A percentile compares a stretch with the other conserved stretches of the same genome.
These are phyloP conservation scores for Strix aluco DNA, from an alignment of 2,113 vertebrate genomes.

Conservation along the genomic window DNA sequence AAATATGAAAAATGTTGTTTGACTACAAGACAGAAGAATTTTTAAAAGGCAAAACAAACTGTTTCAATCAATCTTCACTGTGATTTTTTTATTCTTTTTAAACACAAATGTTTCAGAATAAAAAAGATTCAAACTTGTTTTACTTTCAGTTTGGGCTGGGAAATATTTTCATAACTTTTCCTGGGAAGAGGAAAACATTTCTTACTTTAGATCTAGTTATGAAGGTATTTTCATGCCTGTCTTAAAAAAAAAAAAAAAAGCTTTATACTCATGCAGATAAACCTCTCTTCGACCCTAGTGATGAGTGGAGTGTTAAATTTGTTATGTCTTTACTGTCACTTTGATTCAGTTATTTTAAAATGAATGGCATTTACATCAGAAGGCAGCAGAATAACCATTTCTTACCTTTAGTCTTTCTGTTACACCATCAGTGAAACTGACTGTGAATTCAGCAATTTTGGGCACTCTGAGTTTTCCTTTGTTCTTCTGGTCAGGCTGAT, in stretches of 20 bases:
- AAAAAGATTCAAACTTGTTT: background rate
- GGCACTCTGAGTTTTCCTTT: slow-evolving; percentile 93
- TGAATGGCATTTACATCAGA: slow-evolving; percentile 5
- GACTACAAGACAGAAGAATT: background rate
- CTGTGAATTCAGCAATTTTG: slow-evolving; percentile 98
- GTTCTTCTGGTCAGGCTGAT: slow-evolving; percentile 96
- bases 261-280: background rate
- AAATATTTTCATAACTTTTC: background rate
- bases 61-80: background rate
- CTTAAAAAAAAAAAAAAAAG: background rate
- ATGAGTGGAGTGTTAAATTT: background rate
- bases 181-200: background rate
- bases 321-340: slow-evolving; percentile 34
- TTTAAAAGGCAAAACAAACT: background rate
- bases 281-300: background rate
- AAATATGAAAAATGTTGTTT: background rate
- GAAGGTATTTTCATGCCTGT: background rate
- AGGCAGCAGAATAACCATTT: slow-evolving; percentile 21
- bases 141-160: background rate
- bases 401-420: slow-evolving; percentile 89
- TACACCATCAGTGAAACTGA: slow-evolving; percentile 91
- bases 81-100: background rate
- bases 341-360: slow-evolving; percentile 25
- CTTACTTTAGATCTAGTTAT: background rate
- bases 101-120: background rate